These are phyloP conservation scores for Struthio camelus DNA, from an alignment of 2,113 vertebrate genomes.

Conservation along the genomic window DNA sequence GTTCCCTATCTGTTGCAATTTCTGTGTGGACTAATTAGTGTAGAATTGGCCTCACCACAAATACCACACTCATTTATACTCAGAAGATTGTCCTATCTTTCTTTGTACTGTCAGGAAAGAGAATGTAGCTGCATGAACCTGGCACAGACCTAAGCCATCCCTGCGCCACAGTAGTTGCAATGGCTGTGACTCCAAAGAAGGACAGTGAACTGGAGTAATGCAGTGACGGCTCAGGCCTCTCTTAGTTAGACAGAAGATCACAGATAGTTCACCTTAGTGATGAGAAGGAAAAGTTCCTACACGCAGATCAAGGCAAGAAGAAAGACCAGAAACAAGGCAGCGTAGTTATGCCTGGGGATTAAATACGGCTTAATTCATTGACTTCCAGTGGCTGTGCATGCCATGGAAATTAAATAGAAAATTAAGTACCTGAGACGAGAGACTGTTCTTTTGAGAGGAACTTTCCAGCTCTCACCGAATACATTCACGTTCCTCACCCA, in stretches of 20 bases:
- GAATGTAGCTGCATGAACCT: neutral
- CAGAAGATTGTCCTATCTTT: neutral
- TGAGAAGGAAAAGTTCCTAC: neutral
- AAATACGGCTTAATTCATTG: neutral
- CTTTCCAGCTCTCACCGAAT: constrained; percentile 86
- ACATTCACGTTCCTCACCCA: constrained; percentile 49
- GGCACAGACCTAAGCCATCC: neutral
- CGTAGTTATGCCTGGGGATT: neutral
- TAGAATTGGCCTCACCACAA: neutral
- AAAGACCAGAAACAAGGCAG: neutral
- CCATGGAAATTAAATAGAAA: neutral
- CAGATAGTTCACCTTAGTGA: neutral
- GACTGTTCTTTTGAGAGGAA: constrained; percentile 27
- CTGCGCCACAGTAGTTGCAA: neutral
- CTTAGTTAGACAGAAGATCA: neutral
- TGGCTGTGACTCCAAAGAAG: neutral
- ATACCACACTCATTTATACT: neutral
- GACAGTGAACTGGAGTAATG: neutral
- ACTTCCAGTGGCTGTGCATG: neutral
- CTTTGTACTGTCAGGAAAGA: neutral
- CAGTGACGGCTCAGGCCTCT: neutral
- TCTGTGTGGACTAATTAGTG: neutral
- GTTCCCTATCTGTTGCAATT: neutral
- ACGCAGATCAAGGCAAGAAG: neutral
- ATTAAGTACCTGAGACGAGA: constrained; percentile 58